Percentiles rank a stretch among this genome's conserved stretches.
These are phyloP conservation scores for Sparidentex hasta DNA, from an alignment of 2,797 vertebrate species.

Conservation along the genomic window DNA sequence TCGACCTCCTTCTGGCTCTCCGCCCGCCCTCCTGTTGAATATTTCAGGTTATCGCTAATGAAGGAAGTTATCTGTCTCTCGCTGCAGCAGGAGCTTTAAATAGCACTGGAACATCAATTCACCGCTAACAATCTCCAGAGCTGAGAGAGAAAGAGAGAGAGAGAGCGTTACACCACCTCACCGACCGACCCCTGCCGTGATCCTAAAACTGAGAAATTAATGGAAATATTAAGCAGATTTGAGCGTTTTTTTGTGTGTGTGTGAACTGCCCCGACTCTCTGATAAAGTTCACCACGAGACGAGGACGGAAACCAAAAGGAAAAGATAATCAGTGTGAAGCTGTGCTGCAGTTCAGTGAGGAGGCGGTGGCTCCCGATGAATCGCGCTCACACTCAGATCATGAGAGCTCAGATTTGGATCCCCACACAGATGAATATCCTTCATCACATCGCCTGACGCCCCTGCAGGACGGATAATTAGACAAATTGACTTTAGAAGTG, in stretches of 20 bases:
- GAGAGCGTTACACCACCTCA: constrained; percentile 27
- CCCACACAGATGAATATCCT: constrained; percentile 5
- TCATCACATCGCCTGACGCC: constrained; percentile 8
- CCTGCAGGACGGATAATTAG: not conserved
- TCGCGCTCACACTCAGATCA: constrained; percentile 9
- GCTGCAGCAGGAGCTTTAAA: constrained; percentile 60
- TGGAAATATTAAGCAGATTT: constrained; percentile 18
- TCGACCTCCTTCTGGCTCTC: constrained; percentile 29
- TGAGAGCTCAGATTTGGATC: constrained; percentile 9
- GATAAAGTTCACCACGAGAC: not conserved
- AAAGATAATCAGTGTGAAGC: not conserved
- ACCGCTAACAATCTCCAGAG: constrained; percentile 22
- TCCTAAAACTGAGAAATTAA: constrained; percentile 25
- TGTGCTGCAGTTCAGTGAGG: constrained; percentile 10
- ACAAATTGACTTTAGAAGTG: constrained; percentile 1
- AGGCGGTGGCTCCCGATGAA: constrained; percentile 1
- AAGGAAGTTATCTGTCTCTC: constrained; percentile 64
- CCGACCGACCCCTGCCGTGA: constrained; percentile 6
- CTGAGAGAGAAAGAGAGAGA: not conserved
- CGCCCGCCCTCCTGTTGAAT: constrained; percentile 60
- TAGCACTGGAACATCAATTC: constrained; percentile 64
- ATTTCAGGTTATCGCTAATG: constrained; percentile 68
- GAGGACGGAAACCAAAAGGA: constrained; percentile 10
- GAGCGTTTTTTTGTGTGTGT: not conserved
- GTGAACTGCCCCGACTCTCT: not conserved